phyloP scores from a whole-genome alignment of 2,113 vertebrate genomes.

The Toxotes chatareus region DNA sequence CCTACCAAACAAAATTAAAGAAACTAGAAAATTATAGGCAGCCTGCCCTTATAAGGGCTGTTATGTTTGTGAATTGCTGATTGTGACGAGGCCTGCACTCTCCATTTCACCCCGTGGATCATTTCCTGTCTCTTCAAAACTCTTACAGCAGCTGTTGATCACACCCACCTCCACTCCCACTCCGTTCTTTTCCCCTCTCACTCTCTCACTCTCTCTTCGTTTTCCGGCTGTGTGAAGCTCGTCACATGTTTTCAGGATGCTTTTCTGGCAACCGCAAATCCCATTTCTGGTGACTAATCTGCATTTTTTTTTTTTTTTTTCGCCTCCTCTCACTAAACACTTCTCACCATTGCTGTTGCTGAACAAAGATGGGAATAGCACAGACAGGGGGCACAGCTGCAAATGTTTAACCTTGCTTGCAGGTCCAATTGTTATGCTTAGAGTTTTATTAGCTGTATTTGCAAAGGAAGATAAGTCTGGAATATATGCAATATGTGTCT shows the following conservation, averaged over 20 bases:
- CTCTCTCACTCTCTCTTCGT: slow-evolving; percentile 2
- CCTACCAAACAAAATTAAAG: slow-evolving; percentile 18
- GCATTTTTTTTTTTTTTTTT: slow-evolving; percentile 40
- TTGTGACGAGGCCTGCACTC: slow-evolving; percentile 34
- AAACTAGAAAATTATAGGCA: slow-evolving; percentile 30
- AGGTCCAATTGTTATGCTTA: slow-evolving; percentile 61
- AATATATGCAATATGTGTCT: slow-evolving; percentile 35
- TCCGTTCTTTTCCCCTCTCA: slow-evolving; percentile 31
- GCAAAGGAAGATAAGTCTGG: slow-evolving; percentile 42
- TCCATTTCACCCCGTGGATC: slow-evolving; percentile 50
- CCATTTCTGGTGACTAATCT: slow-evolving; percentile 70
- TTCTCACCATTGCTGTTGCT: slow-evolving; percentile 30
- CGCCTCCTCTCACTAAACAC: slow-evolving; percentile 53
- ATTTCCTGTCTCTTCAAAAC: slow-evolving; percentile 65
- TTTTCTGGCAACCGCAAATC: slow-evolving; percentile 60
- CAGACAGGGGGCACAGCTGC: slow-evolving; percentile 65
- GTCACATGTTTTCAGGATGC: slow-evolving; percentile 39
- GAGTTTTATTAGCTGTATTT: slow-evolving; percentile 56
- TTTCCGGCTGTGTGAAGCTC: slow-evolving; percentile 38
- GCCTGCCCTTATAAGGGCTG: slow-evolving; percentile 15
- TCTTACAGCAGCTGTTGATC: slow-evolving; percentile 57
- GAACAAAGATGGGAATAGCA: slow-evolving; percentile 42
- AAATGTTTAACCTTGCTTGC: slow-evolving; percentile 68
- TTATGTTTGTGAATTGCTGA: slow-evolving; percentile 48
- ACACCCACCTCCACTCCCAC: slow-evolving; percentile 61